Conservation (phyloP, 2,888 invertebrate genomes). For the Scaptomyza parva region DNA sequence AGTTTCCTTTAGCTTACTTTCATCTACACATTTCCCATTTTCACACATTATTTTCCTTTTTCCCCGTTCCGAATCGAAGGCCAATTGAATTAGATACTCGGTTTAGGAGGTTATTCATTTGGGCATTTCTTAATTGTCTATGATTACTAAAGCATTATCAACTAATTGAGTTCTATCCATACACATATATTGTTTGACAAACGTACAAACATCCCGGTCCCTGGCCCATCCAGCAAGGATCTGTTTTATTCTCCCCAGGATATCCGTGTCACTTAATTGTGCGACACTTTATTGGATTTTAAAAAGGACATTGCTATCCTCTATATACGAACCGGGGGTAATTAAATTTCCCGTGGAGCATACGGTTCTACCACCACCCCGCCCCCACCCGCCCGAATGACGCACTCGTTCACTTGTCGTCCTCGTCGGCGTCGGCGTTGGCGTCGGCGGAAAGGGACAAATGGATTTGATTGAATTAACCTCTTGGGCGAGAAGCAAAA, state of each 20-base stretch:
- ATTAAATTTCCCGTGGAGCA: constrained; percentile 79
- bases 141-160: constrained; percentile 55
- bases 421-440: too few relatives aligned
- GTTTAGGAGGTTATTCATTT: neutral
- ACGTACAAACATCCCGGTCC: constrained; percentile 37
- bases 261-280: constrained; percentile 79
- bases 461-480: constrained; percentile 80
- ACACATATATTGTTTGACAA: constrained; percentile 34
- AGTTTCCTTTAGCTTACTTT: neutral
- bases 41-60: too few relatives aligned
- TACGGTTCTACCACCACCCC: too few relatives aligned
- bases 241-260: constrained; percentile 59
- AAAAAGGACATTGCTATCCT: constrained; percentile 63
- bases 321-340: constrained; percentile 48
- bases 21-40: neutral
- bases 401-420: constrained; percentile 54
- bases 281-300: constrained; percentile 81
- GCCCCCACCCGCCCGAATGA: constrained; percentile 53
- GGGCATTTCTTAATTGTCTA: constrained; percentile 44
- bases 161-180: constrained; percentile 63
- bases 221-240: constrained; percentile 7
- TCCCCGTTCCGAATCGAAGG: neutral
- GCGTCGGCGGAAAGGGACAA: constrained; percentile 39
- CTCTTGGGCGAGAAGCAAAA: constrained; percentile 42
- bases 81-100: constrained; percentile 7